Conservation (phyloP, 2,113 vertebrate genomes). For the Alexandromys fortis region DNA sequence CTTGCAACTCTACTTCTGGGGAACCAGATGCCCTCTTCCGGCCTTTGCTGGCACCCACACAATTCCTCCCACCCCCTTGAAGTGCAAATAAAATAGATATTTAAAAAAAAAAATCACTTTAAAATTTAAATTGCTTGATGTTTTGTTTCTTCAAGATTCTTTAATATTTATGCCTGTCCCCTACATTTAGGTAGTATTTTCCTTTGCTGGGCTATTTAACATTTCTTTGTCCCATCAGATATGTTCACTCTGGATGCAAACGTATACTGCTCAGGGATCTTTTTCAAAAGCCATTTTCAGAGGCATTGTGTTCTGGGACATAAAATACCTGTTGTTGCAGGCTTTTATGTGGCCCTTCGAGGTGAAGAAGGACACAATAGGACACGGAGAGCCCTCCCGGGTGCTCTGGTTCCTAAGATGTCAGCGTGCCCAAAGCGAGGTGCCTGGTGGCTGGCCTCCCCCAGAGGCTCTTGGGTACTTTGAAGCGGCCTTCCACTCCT, state of each 20-base stretch:
- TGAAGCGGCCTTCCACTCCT: neutral
- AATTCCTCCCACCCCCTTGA: neutral
- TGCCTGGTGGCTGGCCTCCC: neutral
- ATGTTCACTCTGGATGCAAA: neutral
- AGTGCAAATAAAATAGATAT: neutral
- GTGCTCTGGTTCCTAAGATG: neutral
- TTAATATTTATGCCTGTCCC: neutral
- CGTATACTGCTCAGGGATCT: neutral
- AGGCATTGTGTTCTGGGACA: conserved; percentile 27
- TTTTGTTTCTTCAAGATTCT: neutral
- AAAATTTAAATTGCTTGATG: neutral
- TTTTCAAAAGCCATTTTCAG: neutral
- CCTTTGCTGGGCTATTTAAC: conserved; percentile 3
- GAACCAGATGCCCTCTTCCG: neutral
- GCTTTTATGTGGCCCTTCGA: neutral
- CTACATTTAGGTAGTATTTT: neutral
- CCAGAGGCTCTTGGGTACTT: neutral
- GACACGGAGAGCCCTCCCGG: neutral
- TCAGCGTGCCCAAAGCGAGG: neutral
- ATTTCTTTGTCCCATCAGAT: neutral
- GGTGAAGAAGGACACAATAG: neutral
- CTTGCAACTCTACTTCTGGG: no score
- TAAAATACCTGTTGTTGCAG: conserved; percentile 1
- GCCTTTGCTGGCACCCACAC: neutral
- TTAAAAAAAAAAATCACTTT: neutral